Conservation (phyloP, 2,888 invertebrate genomes). For the Diogma glabrata region DNA sequence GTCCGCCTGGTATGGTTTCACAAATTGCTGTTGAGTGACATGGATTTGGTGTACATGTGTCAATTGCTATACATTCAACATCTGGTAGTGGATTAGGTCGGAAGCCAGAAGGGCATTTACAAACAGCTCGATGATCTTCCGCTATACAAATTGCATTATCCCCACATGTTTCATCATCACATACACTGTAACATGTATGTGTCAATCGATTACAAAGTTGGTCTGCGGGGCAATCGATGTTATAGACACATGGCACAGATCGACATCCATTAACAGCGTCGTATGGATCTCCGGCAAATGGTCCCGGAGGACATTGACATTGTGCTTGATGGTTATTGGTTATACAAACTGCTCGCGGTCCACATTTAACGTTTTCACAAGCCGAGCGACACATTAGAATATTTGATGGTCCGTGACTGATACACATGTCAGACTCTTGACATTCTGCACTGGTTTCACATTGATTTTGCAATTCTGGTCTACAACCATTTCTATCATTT, state of each 20-base stretch:
- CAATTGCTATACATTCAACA: conserved; percentile 59
- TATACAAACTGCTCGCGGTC: conserved; percentile 76
- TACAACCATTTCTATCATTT: conserved; percentile 79
- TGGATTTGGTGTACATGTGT: conserved; percentile 63
- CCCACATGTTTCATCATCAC: conserved; percentile 72
- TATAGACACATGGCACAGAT: conserved; percentile 75
- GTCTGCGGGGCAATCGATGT: conserved; percentile 66
- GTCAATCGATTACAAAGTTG: conserved; percentile 74
- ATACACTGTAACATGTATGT: conserved; percentile 70
- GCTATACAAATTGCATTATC: conserved; percentile 79
- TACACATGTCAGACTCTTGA: conserved; percentile 69
- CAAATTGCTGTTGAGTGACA: conserved; percentile 75
- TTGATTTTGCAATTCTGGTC: conserved; percentile 55
- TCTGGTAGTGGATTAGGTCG: conserved; percentile 74
- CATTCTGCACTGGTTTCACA: conserved; percentile 74
- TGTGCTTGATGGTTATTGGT: conserved; percentile 82
- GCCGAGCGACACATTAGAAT: conserved; percentile 60
- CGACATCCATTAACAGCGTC: conserved; percentile 62
- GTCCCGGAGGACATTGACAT: conserved; percentile 81
- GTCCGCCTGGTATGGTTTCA: conserved; percentile 53
- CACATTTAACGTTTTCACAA: conserved; percentile 66
- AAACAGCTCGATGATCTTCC: conserved; percentile 68
- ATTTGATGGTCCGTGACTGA: conserved; percentile 43
- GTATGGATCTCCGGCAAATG: conserved; percentile 76
- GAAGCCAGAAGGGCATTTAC: conserved; percentile 79